Conservation (phyloP, 2,797 vertebrate genomes). For the Pseudochirops cupreus region DNA sequence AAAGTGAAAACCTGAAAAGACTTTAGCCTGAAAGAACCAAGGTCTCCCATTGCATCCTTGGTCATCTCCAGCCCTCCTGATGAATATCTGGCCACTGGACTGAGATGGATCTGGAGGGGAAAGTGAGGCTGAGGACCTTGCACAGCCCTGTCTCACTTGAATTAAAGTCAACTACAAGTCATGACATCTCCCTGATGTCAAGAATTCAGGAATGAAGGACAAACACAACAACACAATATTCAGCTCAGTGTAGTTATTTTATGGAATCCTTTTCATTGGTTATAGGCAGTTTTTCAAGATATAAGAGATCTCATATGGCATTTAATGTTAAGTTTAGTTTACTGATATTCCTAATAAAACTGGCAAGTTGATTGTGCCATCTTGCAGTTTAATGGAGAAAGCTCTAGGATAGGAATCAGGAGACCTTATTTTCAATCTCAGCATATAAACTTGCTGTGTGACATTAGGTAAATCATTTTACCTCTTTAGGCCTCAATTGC, state of each 20-base stretch:
- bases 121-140: too few species aligned
- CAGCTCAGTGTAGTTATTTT: neutral
- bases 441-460: neutral
- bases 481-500: conserved; percentile 32
- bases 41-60: too few species aligned
- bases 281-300: neutral
- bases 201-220: too few species aligned
- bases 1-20: too few species aligned
- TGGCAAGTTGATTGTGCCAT: neutral
- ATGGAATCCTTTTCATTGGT: neutral
- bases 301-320: neutral
- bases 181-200: too few species aligned
- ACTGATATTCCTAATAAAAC: neutral
- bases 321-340: neutral
- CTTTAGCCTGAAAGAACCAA: too few species aligned
- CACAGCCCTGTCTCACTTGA: too few species aligned
- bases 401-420: neutral
- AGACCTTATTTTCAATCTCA: neutral
- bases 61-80: too few species aligned
- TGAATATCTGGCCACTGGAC: too few species aligned
- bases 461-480: conserved; percentile 24
- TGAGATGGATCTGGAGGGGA: too few species aligned
- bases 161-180: too few species aligned
- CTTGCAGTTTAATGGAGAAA: neutral
- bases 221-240: neutral